phyloP scores from a whole-genome alignment of 2,888 invertebrate genomes.

The Sarcophaga rosellei region DNA sequence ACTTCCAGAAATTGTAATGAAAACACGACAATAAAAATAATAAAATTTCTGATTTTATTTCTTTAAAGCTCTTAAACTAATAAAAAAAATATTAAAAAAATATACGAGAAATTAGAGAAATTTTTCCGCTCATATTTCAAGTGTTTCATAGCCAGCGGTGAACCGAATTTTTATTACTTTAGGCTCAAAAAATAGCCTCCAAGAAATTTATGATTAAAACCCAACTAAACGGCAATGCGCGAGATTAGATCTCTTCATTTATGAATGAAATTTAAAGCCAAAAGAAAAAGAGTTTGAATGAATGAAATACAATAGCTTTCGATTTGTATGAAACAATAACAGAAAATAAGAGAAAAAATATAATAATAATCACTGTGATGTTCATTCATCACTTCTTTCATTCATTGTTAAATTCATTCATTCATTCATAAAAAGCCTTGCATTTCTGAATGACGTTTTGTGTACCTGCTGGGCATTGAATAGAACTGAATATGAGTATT shows the following conservation, averaged over 20 bases:
- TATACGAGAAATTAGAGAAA: not conserved
- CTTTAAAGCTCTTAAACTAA: conserved; percentile 51
- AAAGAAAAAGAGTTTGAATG: not conserved
- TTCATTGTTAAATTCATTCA: not conserved
- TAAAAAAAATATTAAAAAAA: not conserved
- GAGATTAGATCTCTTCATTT: not conserved
- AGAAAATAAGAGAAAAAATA: not conserved
- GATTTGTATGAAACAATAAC: not conserved
- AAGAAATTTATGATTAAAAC: not conserved
- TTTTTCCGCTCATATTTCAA: conserved; percentile 5
- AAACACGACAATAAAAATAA: conserved; percentile 17
- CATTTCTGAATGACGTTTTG: not conserved
- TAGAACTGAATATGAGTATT: not conserved
- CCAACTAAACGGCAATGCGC: not conserved
- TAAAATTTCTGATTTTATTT: conserved; percentile 40
- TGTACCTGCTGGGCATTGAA: not conserved
- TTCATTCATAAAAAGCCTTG: not conserved
- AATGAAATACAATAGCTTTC: conserved; percentile 43
- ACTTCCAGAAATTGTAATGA: conserved; percentile 20
- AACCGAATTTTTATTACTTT: conserved; percentile 41
- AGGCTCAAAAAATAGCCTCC: not conserved
- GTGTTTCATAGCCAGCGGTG: not conserved
- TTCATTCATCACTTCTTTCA: not conserved
- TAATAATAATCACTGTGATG: not conserved
- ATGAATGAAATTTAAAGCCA: conserved; percentile 24